A percentile compares a stretch with the other conserved stretches of the same genome.
These are phyloP conservation scores for Varroa destructor DNA, from an alignment of 1,140 invertebrate species.

Conservation along the genomic window DNA sequence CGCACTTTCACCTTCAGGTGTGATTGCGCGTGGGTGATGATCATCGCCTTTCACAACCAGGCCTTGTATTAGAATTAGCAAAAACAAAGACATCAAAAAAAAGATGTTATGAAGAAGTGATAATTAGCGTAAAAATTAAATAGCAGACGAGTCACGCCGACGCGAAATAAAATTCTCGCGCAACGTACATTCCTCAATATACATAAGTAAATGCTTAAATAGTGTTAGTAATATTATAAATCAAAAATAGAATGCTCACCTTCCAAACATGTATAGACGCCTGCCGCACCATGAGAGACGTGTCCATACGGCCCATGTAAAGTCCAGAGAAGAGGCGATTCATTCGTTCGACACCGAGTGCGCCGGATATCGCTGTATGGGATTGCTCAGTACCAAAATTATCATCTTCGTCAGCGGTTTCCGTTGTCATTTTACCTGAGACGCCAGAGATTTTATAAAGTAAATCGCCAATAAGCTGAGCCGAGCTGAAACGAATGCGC, in stretches of 20 bases:
- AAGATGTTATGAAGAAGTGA: too few relatives aligned
- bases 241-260: conserved; percentile 32
- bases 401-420: conserved; percentile 93
- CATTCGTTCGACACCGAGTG: conserved; percentile 70
- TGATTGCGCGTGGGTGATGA: conserved; percentile 31
- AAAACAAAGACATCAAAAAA: too few relatives aligned
- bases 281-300: conserved; percentile 88
- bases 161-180: too few relatives aligned
- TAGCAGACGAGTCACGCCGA: too few relatives aligned
- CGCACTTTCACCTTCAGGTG: conserved; percentile 5
- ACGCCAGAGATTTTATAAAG: conserved; percentile 87
- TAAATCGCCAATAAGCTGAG: conserved; percentile 88
- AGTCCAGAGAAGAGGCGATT: conserved; percentile 86
- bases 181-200: too few relatives aligned
- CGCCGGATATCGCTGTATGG: conserved; percentile 70
- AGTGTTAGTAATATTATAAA: too few relatives aligned
- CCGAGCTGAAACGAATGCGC: conserved; percentile 90
- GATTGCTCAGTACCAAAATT: conserved; percentile 97
- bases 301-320: conserved; percentile 94
- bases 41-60: conserved; percentile 28
- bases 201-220: too few relatives aligned
- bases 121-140: too few relatives aligned
- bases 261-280: conserved; percentile 97
- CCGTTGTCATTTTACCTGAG: conserved; percentile 96
- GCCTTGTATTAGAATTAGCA: too few relatives aligned